phyloP scores from a whole-genome alignment of 1,140 invertebrate genomes.

The Vollenhovia emeryi region DNA sequence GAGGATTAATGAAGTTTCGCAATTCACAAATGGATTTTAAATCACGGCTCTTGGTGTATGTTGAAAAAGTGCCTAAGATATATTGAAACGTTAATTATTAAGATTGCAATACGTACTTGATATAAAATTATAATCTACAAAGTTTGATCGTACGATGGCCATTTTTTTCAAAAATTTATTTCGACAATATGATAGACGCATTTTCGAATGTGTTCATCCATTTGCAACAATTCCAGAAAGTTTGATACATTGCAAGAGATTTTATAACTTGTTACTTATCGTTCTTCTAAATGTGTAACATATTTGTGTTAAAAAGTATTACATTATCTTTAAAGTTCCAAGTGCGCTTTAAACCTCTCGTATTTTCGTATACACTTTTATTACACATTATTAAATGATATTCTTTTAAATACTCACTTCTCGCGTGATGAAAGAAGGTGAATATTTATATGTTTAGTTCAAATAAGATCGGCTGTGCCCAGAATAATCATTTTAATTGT shows the following conservation, averaged over 20 bases:
- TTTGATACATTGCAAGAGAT: conserved; percentile 26
- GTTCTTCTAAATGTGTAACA: not conserved
- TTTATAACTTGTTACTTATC: conserved; percentile 19
- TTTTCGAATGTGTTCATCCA: not conserved
- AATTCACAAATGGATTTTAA: conserved; percentile 3
- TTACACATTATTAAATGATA: not conserved
- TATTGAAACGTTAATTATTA: conserved; percentile 28
- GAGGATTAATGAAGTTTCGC: conserved; percentile 2
- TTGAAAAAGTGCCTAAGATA: not conserved
- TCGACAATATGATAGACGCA: not conserved
- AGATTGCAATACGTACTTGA: not conserved
- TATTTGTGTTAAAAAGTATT: not conserved
- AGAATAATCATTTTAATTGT: not conserved
- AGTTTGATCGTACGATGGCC: not conserved
- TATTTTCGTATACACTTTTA: conserved; percentile 15
- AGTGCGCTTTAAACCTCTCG: not conserved
- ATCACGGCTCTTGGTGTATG: not conserved
- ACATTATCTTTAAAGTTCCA: conserved; percentile 11
- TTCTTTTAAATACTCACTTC: not conserved
- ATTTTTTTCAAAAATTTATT: conserved; percentile 18
- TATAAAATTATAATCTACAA: conserved; percentile 11
- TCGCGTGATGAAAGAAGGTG: not conserved
- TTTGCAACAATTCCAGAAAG: conserved; percentile 17
- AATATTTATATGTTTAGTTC: conserved; percentile 23
- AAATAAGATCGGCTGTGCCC: not conserved